Evolutionary conservation across 1,140 invertebrate species (phyloP), one percentile per base, ranked within the genome.

Genomic region (Solenopsis fugax): DNA sequence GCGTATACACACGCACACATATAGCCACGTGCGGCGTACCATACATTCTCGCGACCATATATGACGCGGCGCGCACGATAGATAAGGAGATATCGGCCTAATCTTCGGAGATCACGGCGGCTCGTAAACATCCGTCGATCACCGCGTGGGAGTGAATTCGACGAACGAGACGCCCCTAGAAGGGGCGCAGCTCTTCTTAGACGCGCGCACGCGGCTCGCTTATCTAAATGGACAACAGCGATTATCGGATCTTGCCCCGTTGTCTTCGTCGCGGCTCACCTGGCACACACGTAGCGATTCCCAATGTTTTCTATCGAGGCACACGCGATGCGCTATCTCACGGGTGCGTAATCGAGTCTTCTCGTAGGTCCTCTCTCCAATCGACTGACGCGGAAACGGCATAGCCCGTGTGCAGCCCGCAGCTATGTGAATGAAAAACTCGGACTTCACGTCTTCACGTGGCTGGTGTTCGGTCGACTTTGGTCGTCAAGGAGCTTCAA

Each of bases 161-260:
- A 75, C 13, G 80, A 7, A 65, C 56, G 16, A 48, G 16, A 48
- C n/a, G 50, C 3, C 6, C 10, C 34, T 24, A 16, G 21, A 18
- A 81, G 41, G 37, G 80, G 21, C 50, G 52, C 50, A 71, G 24
- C 48, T 34, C 41, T 60, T 54, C 60, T 73, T 52, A 58, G 48
- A 2, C 29, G 29, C 4, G 41, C 4, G 41, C 41, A 34, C 50
- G 29, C 24, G 67, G 29, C 21, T 52, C 64, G 64, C 77, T 82
- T 84, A 84, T 84, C 80, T 75, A 75, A 84, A 75, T 58, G 69
- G 54, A 21, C 48, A 6, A 56, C 21, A n/a, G 34, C 67, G 80
- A 84, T 84, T 84, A 84, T 75, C 69, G 54, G 41, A 21, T 75
- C 24, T 29, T 16, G 4, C 41, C 7, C 56, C 56, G 54, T 60